Conservation (phyloP, 2,888 invertebrate species). For the Callyntrura guangdongensis region DNA sequence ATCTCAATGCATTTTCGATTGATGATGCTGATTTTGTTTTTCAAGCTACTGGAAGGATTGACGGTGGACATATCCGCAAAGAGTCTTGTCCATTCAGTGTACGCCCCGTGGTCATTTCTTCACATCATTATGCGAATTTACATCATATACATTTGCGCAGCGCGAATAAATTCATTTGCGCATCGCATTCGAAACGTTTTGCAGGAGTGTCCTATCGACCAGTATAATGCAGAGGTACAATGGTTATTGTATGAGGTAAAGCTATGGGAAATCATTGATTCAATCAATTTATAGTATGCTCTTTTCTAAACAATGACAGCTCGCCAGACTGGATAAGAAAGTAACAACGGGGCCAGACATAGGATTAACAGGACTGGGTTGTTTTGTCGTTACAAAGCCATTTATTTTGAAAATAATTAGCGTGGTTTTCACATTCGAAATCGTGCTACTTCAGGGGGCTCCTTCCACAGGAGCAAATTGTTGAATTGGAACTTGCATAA, state of each 20-base stretch:
- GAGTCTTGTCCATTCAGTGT: slow-evolving; percentile 67
- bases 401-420: slow-evolving; percentile 76
- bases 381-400: slow-evolving; percentile 78
- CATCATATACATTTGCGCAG: slow-evolving; percentile 64
- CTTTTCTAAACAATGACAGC: no score
- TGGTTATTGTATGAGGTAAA: not conserved
- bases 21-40: not conserved
- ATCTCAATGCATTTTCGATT: not conserved
- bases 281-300: not conserved
- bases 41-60: slow-evolving; percentile 58
- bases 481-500: no score
- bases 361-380: slow-evolving; percentile 76
- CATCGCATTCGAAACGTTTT: slow-evolving; percentile 66
- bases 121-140: slow-evolving; percentile 74
- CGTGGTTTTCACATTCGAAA: slow-evolving; percentile 80
- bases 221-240: slow-evolving; percentile 60
- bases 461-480: slow-evolving; percentile 30
- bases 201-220: slow-evolving; percentile 74
- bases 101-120: slow-evolving; percentile 77
- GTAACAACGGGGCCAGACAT: slow-evolving; percentile 78
- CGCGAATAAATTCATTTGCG: slow-evolving; percentile 70
- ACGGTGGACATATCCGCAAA: slow-evolving; percentile 37
- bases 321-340: slow-evolving; percentile 66
- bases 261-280: not conserved
- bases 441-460: slow-evolving; percentile 75